Conservation (phyloP, 1,140 invertebrate genomes). For the Geopemphigus sp. region DNA sequence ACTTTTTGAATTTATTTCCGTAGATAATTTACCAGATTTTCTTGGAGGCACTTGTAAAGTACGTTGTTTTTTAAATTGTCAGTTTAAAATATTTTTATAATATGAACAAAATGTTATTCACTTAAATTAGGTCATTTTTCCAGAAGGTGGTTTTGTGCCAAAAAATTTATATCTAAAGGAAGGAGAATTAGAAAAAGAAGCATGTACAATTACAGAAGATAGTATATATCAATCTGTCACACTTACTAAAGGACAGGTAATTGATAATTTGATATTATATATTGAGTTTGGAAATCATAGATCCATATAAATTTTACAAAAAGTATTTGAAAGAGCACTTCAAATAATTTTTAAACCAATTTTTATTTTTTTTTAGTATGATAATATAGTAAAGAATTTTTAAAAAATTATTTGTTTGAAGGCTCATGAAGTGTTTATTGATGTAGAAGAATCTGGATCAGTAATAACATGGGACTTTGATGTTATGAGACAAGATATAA, state of each 20-base stretch:
- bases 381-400: not conserved
- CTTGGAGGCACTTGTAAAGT: constrained; percentile 86
- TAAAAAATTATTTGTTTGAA: constrained; percentile 55
- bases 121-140: constrained; percentile 69
- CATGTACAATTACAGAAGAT: constrained; percentile 65
- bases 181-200: constrained; percentile 63
- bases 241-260: constrained; percentile 63
- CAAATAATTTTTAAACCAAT: no score
- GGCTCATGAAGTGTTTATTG: constrained; percentile 80
- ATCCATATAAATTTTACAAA: no score
- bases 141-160: constrained; percentile 84
- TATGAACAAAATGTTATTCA: not conserved
- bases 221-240: constrained; percentile 71
- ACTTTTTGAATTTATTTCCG: constrained; percentile 80
- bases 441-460: constrained; percentile 78
- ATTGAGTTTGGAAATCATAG: no score
- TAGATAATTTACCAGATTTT: constrained; percentile 87
- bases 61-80: constrained; percentile 52
- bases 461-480: constrained; percentile 98
- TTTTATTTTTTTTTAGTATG: no score
- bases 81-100: not conserved
- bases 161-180: constrained; percentile 83
- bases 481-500: constrained; percentile 83
- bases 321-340: no score
- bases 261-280: constrained; percentile 4